Conservation (phyloP, 1,140 invertebrate genomes). For the Frieseomelitta varia region DNA sequence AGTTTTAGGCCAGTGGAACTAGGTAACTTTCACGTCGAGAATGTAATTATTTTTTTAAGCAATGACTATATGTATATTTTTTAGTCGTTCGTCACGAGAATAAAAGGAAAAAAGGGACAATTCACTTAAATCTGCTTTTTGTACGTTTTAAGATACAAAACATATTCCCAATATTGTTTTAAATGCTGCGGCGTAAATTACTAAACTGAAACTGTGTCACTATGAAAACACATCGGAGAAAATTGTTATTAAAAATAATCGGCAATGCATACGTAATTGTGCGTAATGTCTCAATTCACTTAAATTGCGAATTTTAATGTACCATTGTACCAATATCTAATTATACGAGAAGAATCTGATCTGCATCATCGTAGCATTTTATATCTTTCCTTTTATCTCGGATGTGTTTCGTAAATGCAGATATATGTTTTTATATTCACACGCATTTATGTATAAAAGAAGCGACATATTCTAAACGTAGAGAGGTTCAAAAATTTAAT, state of each 20-base stretch:
- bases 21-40: slow-evolving; percentile 29
- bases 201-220: neutral
- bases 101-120: neutral
- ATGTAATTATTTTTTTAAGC: slow-evolving; percentile 12
- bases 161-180: neutral
- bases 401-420: neutral
- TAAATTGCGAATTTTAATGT: neutral
- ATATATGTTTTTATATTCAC: neutral
- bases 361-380: no score
- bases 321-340: neutral
- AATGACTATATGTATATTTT: neutral
- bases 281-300: no score
- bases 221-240: neutral
- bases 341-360: neutral
- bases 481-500: neutral
- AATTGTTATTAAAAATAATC: neutral
- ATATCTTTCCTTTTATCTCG: slow-evolving; percentile 1
- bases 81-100: slow-evolving; percentile 11
- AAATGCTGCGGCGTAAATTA: neutral
- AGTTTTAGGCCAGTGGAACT: slow-evolving; percentile 63
- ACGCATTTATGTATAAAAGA: neutral
- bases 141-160: neutral
- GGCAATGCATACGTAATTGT: no score
- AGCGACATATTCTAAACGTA: slow-evolving; percentile 19
- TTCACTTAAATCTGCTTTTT: slow-evolving; percentile 26